A percentile compares a stretch with the other conserved stretches of the same genome.
Conservation (phyloP, 2,113 vertebrate genomes). For the Equus quagga region DNA sequence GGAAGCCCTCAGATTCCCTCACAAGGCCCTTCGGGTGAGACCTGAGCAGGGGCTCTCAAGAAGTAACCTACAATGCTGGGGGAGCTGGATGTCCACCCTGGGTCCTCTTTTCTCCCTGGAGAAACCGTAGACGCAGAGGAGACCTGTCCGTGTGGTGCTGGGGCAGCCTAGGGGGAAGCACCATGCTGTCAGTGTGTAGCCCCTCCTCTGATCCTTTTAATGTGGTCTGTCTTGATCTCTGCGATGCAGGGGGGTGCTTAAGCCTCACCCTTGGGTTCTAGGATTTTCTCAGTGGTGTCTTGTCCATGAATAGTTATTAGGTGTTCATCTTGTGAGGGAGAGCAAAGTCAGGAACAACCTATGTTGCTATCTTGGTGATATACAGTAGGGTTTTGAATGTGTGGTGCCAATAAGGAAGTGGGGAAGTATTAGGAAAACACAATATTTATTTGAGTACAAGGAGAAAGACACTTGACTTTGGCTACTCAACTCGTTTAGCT, state of each 20-base stretch:
- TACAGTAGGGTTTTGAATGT: not conserved
- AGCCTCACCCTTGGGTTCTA: not conserved
- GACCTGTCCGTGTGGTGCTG: rapidly evolving
- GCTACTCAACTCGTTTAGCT: not conserved
- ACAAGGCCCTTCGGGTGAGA: not conserved
- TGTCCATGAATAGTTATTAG: not conserved
- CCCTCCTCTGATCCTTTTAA: not conserved
- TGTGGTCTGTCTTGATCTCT: not conserved
- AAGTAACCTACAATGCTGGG: not conserved
- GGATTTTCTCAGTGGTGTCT: not conserved
- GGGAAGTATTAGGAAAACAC: not conserved
- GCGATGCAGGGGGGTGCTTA: not conserved
- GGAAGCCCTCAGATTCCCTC: not conserved
- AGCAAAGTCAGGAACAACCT: not conserved
- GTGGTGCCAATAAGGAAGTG: not conserved
- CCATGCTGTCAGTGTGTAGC: rapidly evolving
- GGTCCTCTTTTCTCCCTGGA: not conserved
- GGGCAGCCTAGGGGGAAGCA: not conserved
- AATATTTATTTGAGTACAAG: not conserved
- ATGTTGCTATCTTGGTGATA: not conserved
- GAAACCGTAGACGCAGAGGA: not conserved
- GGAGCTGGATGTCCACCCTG: not conserved
- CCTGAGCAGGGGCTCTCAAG: not conserved
- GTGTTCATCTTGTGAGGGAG: not conserved
- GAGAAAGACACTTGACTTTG: not conserved